Evolutionary conservation across 2,888 invertebrate genomes (phyloP).

Genomic region (Sicus ferrugineus): DNA sequence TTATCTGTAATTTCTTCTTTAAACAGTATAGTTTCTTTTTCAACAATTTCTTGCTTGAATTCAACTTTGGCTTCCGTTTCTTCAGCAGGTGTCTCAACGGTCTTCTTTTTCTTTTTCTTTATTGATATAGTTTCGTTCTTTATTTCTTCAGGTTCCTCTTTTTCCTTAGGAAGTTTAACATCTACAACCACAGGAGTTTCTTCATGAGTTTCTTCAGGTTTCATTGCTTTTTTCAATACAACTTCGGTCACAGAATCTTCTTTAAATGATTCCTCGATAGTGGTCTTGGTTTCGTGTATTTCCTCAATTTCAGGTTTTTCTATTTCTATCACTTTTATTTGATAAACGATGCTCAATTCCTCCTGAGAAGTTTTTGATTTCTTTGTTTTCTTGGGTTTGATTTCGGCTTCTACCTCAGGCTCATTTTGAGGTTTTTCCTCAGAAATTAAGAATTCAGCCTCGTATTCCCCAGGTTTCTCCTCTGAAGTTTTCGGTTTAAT

Average conservation of each 20-base stretch:
- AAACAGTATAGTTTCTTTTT: conserved; percentile 58
- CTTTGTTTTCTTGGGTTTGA: conserved; percentile 50
- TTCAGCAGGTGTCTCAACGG: conserved; percentile 51
- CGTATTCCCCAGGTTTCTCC: conserved; percentile 50
- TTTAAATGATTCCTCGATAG: conserved; percentile 54
- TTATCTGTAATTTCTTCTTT: conserved; percentile 48
- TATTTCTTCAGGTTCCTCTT: conserved; percentile 56
- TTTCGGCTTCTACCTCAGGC: conserved; percentile 44
- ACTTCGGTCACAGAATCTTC: conserved; percentile 49
- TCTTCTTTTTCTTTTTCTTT: conserved; percentile 58
- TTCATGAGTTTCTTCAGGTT: conserved; percentile 54
- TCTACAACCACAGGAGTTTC: conserved; percentile 60
- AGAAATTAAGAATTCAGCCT: conserved; percentile 51
- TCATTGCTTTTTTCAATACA: conserved; percentile 59
- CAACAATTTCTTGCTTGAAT: conserved; percentile 55
- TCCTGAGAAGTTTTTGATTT: conserved; percentile 51
- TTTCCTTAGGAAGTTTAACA: conserved; percentile 53
- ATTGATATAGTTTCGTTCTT: conserved; percentile 56
- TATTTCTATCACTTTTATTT: conserved; percentile 42
- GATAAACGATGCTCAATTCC: conserved; percentile 40
- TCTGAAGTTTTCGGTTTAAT: conserved; percentile 55
- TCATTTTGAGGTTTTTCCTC: conserved; percentile 53
- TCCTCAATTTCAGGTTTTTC: conserved; percentile 49
- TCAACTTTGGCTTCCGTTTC: conserved; percentile 61
- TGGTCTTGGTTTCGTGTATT: conserved; percentile 55